Conservation (phyloP, 2,797 vertebrate genomes). For the Cirrhinus molitorella region DNA sequence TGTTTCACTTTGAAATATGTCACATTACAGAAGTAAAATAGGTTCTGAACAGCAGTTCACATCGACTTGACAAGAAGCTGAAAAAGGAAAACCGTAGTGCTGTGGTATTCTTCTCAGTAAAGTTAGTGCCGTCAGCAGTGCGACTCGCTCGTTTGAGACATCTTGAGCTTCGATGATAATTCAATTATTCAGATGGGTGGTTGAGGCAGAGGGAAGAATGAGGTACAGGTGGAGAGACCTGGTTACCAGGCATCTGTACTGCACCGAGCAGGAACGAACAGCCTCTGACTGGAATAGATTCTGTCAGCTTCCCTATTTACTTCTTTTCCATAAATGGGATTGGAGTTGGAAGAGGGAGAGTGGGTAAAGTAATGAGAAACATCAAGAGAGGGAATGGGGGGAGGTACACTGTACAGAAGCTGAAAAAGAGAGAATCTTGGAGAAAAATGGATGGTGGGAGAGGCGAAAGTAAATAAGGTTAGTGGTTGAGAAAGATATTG, state of each 20-base stretch:
- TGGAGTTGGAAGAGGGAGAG: slow-evolving; percentile 31
- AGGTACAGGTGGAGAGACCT: slow-evolving; percentile 38
- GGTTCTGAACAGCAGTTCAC: not conserved
- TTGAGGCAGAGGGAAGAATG: slow-evolving; percentile 34
- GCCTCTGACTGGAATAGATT: slow-evolving; percentile 51
- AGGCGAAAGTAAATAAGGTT: slow-evolving; percentile 36
- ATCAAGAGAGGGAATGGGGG: slow-evolving; percentile 12
- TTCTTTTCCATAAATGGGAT: slow-evolving; percentile 46
- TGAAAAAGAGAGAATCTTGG: not conserved
- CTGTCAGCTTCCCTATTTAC: slow-evolving; percentile 55
- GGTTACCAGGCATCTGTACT: slow-evolving; percentile 14
- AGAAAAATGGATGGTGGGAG: slow-evolving; percentile 15
- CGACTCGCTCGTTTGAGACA: not conserved
- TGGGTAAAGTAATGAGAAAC: slow-evolving; percentile 37
- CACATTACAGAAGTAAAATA: not conserved
- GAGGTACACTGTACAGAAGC: not conserved
- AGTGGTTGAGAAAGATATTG: slow-evolving; percentile 33
- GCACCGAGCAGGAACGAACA: slow-evolving; percentile 11
- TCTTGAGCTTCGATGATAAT: slow-evolving; percentile 5
- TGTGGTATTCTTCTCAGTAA: not conserved
- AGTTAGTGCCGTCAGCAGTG: not conserved
- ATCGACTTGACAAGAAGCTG: not conserved
- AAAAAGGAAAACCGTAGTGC: not conserved
- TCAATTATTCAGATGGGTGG: slow-evolving; percentile 32
- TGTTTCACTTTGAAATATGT: not conserved